Percentiles rank a stretch among this genome's conserved stretches.
phyloP scores from a whole-genome alignment of 2,888 invertebrate species.

The Hypselothyrea guttata region DNA sequence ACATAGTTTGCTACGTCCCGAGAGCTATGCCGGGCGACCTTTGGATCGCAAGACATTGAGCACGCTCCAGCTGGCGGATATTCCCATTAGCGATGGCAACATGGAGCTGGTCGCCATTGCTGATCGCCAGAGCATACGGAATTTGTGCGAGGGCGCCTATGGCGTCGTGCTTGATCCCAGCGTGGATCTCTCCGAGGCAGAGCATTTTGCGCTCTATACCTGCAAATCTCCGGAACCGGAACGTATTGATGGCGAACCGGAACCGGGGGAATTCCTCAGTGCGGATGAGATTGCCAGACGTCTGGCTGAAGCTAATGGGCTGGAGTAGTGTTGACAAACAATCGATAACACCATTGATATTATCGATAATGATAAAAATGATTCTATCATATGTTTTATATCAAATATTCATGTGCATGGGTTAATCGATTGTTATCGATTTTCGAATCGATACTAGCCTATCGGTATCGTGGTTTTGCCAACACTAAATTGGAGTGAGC shows the following conservation, averaged over 20 bases:
- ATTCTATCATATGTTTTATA: too few species aligned
- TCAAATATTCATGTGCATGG: too few species aligned
- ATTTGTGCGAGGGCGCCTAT: constrained; percentile 81
- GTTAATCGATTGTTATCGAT: too few species aligned
- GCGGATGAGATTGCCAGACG: constrained; percentile 82
- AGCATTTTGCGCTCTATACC: constrained; percentile 93
- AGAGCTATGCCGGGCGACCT: constrained; percentile 80
- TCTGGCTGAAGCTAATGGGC: constrained; percentile 78
- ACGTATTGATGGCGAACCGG: constrained; percentile 91
- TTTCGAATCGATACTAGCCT: too few species aligned
- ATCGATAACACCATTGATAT: too few species aligned
- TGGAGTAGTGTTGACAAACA: too few species aligned
- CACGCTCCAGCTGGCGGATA: constrained; percentile 82
- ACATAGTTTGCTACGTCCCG: constrained; percentile 83
- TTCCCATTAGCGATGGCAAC: constrained; percentile 83
- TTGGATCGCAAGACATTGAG: constrained; percentile 82
- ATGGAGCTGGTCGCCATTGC: constrained; percentile 85
- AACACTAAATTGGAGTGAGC: too few species aligned
- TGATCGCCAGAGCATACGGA: constrained; percentile 82
- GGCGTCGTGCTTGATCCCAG: constrained; percentile 83
- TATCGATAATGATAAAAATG: too few species aligned
- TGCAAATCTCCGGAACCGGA: constrained; percentile 90
- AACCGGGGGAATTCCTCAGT: constrained; percentile 86
- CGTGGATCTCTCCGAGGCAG: constrained; percentile 91
- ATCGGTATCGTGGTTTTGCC: too few species aligned